phyloP scores from a whole-genome alignment of 1,140 invertebrate genomes.

The Aplysia californica region DNA sequence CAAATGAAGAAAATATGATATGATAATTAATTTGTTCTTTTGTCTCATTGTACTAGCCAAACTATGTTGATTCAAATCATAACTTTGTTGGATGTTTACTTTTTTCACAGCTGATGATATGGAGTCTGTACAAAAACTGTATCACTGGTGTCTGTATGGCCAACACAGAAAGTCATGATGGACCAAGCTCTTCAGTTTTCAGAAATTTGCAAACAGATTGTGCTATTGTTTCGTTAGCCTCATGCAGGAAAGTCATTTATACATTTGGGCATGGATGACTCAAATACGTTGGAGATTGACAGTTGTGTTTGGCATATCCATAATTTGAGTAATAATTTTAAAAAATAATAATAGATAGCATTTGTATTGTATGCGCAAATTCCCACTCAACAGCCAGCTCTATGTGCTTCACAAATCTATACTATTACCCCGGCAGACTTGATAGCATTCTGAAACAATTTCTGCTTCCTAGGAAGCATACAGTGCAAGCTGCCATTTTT shows the following conservation, averaged over 20 bases:
- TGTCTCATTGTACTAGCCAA: neutral
- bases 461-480: no score
- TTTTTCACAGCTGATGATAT: slow-evolving; percentile 12
- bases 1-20: neutral
- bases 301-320: neutral
- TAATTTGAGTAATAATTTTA: neutral
- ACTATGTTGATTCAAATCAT: neutral
- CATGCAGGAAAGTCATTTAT: neutral
- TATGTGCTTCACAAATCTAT: no score
- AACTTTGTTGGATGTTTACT: neutral
- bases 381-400: no score
- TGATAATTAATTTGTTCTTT: neutral
- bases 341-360: no score
- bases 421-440: no score
- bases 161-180: neutral
- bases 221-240: neutral
- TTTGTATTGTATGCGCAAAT: no score
- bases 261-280: neutral
- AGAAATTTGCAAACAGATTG: neutral
- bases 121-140: neutral
- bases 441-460: no score
- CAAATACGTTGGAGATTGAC: neutral
- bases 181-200: neutral
- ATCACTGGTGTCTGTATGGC: slow-evolving; percentile 18
- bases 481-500: no score